A percentile compares a stretch with the other conserved stretches of the same genome.
phyloP scores from a whole-genome alignment of 2,113 vertebrate genomes.

The Clarias gariepinus region DNA sequence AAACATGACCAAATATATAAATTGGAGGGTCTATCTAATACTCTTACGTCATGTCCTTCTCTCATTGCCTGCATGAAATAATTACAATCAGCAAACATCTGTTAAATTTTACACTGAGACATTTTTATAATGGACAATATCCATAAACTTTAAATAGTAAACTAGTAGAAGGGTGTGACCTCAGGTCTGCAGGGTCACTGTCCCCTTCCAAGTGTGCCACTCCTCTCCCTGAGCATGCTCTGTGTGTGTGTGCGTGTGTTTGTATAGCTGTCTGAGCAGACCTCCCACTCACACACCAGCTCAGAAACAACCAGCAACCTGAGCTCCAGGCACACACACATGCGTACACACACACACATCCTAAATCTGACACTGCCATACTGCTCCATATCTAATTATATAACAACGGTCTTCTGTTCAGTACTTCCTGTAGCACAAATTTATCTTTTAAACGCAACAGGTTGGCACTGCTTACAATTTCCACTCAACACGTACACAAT shows the following conservation, averaged over 20 bases:
- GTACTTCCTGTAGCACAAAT: background rate
- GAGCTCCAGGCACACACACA: background rate
- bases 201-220: background rate
- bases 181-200: constrained; percentile 5
- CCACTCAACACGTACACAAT: background rate
- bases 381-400: background rate
- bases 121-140: background rate
- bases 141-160: constrained; percentile 3
- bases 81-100: constrained; percentile 23
- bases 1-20: background rate
- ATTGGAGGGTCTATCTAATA: no score
- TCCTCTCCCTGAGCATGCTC: background rate
- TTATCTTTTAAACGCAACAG: background rate
- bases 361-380: constrained; percentile 6
- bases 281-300: constrained; percentile 9
- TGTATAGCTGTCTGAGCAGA: constrained; percentile 30
- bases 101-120: background rate
- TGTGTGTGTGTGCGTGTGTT: constrained; percentile 14
- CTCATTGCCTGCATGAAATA: background rate
- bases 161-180: background rate
- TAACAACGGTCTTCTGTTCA: background rate
- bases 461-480: background rate
- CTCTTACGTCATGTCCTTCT: background rate
- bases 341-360: background rate
- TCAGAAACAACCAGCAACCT: background rate